phyloP scores from a whole-genome alignment of 2,888 invertebrate species.

The Gibbula magus region DNA sequence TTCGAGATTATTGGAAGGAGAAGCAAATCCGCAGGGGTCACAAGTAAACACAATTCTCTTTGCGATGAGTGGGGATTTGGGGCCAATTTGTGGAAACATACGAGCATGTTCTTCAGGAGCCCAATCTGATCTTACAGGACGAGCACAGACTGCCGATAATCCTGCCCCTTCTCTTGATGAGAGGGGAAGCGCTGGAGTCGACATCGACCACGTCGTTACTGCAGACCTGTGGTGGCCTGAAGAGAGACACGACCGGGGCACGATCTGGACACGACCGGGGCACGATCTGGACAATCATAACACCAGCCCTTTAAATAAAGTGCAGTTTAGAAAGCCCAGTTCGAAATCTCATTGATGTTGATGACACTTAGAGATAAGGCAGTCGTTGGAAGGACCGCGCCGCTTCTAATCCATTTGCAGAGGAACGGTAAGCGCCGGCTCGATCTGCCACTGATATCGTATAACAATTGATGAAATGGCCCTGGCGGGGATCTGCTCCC shows the following conservation, averaged over 20 bases:
- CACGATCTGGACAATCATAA: background rate
- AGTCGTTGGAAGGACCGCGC: background rate
- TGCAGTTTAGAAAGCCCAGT: background rate
- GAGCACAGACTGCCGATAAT: background rate
- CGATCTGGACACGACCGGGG: background rate
- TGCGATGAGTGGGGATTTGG: background rate
- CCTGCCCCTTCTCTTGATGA: background rate
- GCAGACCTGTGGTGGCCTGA: background rate
- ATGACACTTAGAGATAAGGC: background rate
- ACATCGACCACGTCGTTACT: background rate
- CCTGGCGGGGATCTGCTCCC: background rate
- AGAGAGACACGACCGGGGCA: background rate
- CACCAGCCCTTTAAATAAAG: background rate
- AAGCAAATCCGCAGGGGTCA: background rate
- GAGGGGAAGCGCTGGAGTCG: background rate
- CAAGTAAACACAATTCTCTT: background rate
- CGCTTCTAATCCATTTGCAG: constrained; percentile 6
- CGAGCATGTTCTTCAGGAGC: background rate
- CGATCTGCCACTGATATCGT: background rate
- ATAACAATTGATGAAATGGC: constrained; percentile 13
- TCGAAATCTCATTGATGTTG: background rate
- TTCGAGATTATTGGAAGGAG: background rate
- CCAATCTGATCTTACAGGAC: background rate
- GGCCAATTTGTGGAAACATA: background rate
- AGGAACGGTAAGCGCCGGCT: background rate